Conservation (phyloP, 1,140 invertebrate species). For the Diorhabda elongata region DNA sequence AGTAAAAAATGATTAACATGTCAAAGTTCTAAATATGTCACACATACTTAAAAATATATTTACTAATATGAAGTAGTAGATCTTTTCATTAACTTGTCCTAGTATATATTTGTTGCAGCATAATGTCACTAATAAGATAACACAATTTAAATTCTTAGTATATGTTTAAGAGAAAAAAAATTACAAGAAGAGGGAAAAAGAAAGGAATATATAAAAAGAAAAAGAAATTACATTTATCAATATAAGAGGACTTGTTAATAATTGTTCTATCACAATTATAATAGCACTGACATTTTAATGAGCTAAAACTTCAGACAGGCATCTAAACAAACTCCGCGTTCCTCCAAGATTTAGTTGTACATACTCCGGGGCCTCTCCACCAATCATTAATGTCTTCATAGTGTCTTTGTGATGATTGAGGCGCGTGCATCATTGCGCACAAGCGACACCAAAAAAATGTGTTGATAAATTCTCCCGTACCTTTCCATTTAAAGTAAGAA, state of each 20-base stretch:
- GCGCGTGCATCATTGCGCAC: constrained; percentile 84
- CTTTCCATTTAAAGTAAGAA: constrained; percentile 87
- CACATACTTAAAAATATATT: not conserved
- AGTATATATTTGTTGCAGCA: too few relatives aligned
- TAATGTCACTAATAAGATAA: too few relatives aligned
- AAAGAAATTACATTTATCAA: not conserved
- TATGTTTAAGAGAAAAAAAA: too few relatives aligned
- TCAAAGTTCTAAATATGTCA: not conserved
- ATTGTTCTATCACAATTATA: not conserved
- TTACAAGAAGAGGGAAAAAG: too few relatives aligned
- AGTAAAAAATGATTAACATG: not conserved
- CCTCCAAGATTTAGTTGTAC: constrained; percentile 65
- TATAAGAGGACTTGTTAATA: not conserved
- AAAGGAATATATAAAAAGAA: too few relatives aligned
- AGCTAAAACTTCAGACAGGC: not conserved
- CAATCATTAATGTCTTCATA: constrained; percentile 82
- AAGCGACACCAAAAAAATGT: constrained; percentile 94
- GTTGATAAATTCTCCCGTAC: constrained; percentile 90
- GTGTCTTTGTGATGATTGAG: constrained; percentile 55
- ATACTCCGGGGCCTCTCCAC: constrained; percentile 75
- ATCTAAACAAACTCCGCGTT: constrained; percentile 46
- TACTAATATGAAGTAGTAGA: too few relatives aligned
- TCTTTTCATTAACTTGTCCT: too few relatives aligned
- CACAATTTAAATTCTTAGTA: too few relatives aligned
- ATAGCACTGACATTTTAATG: not conserved